Evolutionary conservation across 2,888 invertebrate genomes (phyloP), one percentile per base, ranked within the genome.

Genomic region (Osmoderma eremita): DNA sequence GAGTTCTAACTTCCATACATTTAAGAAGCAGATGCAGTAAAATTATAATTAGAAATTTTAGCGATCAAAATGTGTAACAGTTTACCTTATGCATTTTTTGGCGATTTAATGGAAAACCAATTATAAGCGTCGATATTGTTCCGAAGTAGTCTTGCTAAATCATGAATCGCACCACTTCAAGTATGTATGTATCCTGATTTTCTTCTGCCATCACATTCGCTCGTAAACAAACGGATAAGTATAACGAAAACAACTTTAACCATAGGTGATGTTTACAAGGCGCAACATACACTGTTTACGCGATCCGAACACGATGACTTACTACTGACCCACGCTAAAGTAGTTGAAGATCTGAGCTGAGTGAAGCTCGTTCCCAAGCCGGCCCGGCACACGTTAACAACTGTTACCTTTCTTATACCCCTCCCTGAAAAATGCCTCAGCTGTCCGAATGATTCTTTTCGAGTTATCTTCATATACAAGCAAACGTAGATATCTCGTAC

Each of bases 401-500:
- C 50, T 53, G 53, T 64, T 64, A 64, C 63, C 63, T 64, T 64
- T 45, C 53, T 64, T 53, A 36, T 64, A 42, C 63, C 63, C 63
- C 63, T 18, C 63, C 63, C 53, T 42, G 45, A 61, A 61, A 61
- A 61, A 61, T 61, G 45, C 45, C 58, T 45, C 58, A 61, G 45
- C 58, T 61, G 58, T 61, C 56, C 22, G 42, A 48, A 30, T 36
- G 58, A 61, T 61, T 61, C 58, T 61, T 61, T 61, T 61, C 45
- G 38, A 48, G 58, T 61, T 45, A 38, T 38, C 36, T 10, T 18
- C 38, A 38, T 24, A 18, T 12, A 53, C 53, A 17, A 15, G 38
- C 30, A 30, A 8, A 10, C 30, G 30, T 30, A 30, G 30, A 30
- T n/a, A n/a, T 30, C 30, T 30, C 6, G 6, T 30, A 30, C 10